Evolutionary conservation across 2,113 vertebrate species (phyloP), one percentile per base, ranked within the genome.

Genomic region (Nibea albiflora): DNA sequence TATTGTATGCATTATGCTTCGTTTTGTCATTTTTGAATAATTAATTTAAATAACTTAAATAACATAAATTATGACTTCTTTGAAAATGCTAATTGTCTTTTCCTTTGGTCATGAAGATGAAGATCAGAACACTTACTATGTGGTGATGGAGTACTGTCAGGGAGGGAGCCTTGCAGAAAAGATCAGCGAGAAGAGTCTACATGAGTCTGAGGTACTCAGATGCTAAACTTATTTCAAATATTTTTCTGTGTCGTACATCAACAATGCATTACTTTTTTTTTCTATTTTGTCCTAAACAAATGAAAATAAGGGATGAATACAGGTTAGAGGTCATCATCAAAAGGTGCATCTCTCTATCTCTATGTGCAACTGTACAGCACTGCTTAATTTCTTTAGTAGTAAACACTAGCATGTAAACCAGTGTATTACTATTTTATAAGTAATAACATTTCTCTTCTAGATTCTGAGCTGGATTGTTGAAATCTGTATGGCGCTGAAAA

Each of bases 71-170:
- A 46, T 46, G 3, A 46, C 44, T 46, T 46, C 3, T 52, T 53
- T 17, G 17, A 31, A 39, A 42, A 62, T 19, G 12, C 4, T 15
- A 15, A 24, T 42, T 35, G 2, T 16, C 1, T 26, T 58, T 58
- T 28, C 4, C 11, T 14, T 49, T 44, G 53, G n/a, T 20, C 4
- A 49, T 57, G 3, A 19, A 57, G 44, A 58, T 31, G 4, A 47
- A 7, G 35, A 39, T 39, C 35, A 39, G 35, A 31, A n/a, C 0
- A 22, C 17, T 14, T 35, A 20, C 42, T 74, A 74, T 22, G 5
- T 79, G 2, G 69, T 79, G 42, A 69, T 46, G 57, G 49, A 79
- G 6, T 10, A 79, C 19, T 75, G 76, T 74, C 42, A 64, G 6
- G 71, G 52, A 31, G 58, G 44, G 1, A 79, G 0, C 15, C 70